Conservation (phyloP, 2,113 vertebrate genomes). For the Pipra filicauda region DNA sequence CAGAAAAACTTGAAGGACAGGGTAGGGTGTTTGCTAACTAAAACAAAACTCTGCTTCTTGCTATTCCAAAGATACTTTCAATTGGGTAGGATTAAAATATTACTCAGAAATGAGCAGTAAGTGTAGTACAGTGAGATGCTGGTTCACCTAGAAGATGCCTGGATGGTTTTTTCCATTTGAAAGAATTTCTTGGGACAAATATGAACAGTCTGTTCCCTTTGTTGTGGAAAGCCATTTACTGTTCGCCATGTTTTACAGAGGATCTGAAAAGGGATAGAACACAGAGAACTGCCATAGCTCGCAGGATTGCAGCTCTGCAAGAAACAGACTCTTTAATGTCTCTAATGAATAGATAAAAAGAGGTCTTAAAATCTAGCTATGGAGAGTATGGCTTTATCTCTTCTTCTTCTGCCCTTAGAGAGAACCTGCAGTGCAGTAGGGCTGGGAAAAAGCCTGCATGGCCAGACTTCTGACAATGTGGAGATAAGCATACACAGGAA, state of each 20-base stretch:
- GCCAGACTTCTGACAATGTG: background rate
- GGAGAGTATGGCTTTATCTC: background rate
- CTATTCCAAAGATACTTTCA: background rate
- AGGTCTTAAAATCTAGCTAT: background rate
- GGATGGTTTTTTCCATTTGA: background rate
- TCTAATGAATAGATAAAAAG: background rate
- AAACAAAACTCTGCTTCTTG: background rate
- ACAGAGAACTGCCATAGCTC: background rate
- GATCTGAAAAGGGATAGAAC: background rate
- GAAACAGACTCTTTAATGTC: background rate
- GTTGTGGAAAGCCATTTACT: background rate
- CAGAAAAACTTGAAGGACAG: background rate
- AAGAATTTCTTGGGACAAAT: background rate
- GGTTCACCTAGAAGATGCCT: background rate
- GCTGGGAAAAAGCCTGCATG: background rate
- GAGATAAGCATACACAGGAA: accelerated
- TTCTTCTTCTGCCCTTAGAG: background rate
- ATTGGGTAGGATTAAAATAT: background rate
- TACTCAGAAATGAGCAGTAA: background rate
- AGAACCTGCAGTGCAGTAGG: background rate
- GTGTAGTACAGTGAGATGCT: background rate
- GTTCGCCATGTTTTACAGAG: background rate
- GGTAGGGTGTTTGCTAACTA: background rate
- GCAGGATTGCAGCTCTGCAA: background rate
- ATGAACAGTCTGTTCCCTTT: background rate